Percentiles rank a stretch among this genome's conserved stretches.
phyloP scores from a whole-genome alignment of 2,113 vertebrate genomes.

The Hippocampus guttulatus region DNA sequence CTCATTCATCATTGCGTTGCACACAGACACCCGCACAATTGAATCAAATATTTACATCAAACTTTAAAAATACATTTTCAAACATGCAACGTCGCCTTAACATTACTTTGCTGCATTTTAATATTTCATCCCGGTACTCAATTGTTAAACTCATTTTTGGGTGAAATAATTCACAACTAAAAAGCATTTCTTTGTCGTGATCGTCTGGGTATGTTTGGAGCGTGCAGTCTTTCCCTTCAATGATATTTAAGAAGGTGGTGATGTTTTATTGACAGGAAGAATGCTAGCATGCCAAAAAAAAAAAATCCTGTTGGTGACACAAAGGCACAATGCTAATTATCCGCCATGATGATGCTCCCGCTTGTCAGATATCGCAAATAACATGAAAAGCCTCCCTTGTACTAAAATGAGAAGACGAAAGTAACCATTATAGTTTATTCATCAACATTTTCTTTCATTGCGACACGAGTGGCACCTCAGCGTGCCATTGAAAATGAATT shows the following conservation, averaged over 20 bases:
- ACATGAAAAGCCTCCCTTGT: background rate
- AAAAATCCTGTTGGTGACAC: background rate
- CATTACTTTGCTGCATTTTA: constrained; percentile 9
- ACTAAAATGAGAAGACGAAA: background rate
- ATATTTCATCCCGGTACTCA: constrained; percentile 22
- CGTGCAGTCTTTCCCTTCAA: too few relatives aligned
- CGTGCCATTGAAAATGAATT: too few relatives aligned
- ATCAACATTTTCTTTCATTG: too few relatives aligned
- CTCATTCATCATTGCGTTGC: background rate
- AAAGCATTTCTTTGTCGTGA: constrained; percentile 42
- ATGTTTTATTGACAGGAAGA: constrained; percentile 1
- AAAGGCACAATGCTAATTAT: background rate
- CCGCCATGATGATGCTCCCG: background rate
- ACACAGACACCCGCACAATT: background rate
- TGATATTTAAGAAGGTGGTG: background rate
- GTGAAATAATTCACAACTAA: constrained; percentile 47
- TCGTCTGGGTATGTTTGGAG: constrained; percentile 1
- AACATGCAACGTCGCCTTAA: background rate
- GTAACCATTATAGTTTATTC: too few relatives aligned
- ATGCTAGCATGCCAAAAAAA: background rate
- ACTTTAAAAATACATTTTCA: constrained; percentile 30
- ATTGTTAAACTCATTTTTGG: constrained; percentile 24
- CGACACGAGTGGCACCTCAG: too few relatives aligned
- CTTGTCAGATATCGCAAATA: background rate
- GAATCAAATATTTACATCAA: constrained; percentile 24